phyloP scores from a whole-genome alignment of 2,888 invertebrate genomes.

The Drosophila vallismaia region DNA sequence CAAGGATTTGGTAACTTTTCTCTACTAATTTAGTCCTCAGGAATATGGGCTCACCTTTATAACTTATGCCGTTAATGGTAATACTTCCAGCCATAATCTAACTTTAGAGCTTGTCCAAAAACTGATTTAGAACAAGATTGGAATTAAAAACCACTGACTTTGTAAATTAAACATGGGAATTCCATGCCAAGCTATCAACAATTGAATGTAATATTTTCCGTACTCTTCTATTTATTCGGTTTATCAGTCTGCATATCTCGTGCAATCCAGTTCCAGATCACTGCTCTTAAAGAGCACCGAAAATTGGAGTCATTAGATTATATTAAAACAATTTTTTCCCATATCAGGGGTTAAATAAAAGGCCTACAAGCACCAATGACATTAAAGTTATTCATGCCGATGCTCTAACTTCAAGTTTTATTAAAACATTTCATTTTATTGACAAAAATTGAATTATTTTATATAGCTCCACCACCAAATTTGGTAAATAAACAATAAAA shows the following conservation, averaged over 20 bases:
- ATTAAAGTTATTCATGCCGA: no score
- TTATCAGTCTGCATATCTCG: neutral
- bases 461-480: neutral
- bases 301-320: neutral
- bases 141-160: neutral
- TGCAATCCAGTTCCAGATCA: neutral
- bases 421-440: neutral
- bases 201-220: neutral
- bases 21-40: no score
- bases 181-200: neutral
- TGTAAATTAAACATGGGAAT: neutral
- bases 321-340: neutral
- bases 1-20: no score
- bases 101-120: neutral
- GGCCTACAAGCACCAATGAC: neutral
- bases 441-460: neutral
- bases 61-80: neutral
- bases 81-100: neutral
- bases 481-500: neutral
- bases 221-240: neutral
- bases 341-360: neutral
- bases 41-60: neutral
- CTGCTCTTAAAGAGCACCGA: neutral
- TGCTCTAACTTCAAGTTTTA: neutral
- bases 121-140: neutral